phyloP scores from a whole-genome alignment of 2,113 vertebrate genomes.

The Spermophilus dauricus region DNA sequence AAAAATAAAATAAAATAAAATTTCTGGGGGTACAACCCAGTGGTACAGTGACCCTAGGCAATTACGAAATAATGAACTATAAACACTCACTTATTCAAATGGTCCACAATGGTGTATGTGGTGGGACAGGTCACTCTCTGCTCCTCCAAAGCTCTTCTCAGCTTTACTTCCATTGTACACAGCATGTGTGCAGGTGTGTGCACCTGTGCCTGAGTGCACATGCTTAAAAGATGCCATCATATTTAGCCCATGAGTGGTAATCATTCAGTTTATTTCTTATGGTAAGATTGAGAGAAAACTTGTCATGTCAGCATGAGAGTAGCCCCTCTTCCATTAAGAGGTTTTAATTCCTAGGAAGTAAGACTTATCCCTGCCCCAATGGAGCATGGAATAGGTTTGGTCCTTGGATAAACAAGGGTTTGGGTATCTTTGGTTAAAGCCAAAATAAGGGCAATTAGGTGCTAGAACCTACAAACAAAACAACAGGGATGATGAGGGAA shows the following conservation, averaged over 20 bases:
- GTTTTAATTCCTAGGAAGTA: background rate
- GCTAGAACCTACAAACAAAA: background rate
- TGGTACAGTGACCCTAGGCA: background rate
- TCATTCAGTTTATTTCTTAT: too few relatives aligned
- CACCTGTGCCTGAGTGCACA: background rate
- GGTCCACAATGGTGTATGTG: background rate
- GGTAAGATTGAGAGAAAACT: too few relatives aligned
- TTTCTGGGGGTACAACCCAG: background rate
- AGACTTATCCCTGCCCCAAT: background rate
- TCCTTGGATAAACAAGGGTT: background rate
- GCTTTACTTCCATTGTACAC: background rate
- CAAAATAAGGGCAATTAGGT: background rate
- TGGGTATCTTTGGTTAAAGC: background rate
- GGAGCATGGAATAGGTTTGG: background rate
- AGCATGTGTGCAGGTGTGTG: fast-evolving
- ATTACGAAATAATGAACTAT: background rate
- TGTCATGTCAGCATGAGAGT: background rate
- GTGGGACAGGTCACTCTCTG: fast-evolving
- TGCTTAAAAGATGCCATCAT: background rate
- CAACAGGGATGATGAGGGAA: background rate
- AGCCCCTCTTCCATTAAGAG: background rate
- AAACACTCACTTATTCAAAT: background rate
- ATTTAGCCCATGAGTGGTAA: background rate
- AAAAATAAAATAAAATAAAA: background rate
- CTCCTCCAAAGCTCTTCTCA: background rate